phyloP scores from a whole-genome alignment of 1,140 invertebrate species.

The Globodera rostochiensis region DNA sequence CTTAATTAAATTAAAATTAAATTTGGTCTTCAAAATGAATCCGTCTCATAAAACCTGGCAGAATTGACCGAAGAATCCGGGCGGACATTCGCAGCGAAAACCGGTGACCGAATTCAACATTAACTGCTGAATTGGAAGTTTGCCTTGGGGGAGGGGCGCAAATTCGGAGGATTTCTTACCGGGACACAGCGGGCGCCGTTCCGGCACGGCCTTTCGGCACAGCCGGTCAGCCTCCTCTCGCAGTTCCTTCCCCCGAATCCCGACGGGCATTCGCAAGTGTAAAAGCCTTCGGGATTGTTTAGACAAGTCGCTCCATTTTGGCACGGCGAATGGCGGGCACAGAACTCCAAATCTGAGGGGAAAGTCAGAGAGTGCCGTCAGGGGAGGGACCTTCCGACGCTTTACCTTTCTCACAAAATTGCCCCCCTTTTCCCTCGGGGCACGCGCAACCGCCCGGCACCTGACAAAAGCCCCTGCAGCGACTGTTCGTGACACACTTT shows the following conservation, averaged over 20 bases:
- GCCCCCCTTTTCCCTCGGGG: slow-evolving; percentile 39
- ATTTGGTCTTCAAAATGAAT: neutral
- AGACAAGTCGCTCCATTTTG: slow-evolving; percentile 38
- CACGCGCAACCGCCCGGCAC: slow-evolving; percentile 27
- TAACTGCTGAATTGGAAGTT: neutral
- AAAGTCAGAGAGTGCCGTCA: neutral
- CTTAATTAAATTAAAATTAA: neutral
- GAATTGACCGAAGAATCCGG: slow-evolving; percentile 32
- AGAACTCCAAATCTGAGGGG: slow-evolving; percentile 36
- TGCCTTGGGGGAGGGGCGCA: neutral
- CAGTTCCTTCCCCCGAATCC: slow-evolving; percentile 58
- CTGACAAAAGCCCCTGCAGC: slow-evolving; percentile 35
- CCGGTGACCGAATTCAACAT: slow-evolving; percentile 14
- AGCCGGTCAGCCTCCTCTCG: slow-evolving; percentile 32
- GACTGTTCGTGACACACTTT: slow-evolving; percentile 30
- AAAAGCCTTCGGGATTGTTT: slow-evolving; percentile 55
- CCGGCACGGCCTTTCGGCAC: slow-evolving; percentile 35
- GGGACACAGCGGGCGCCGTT: slow-evolving; percentile 38
- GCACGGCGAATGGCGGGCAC: slow-evolving; percentile 35
- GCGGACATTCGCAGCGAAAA: slow-evolving; percentile 37
- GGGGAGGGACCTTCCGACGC: neutral
- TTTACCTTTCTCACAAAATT: slow-evolving; percentile 35
- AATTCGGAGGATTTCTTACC: slow-evolving; percentile 19
- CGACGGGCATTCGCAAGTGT: slow-evolving; percentile 61
- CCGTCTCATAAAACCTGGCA: slow-evolving; percentile 23